Evolutionary conservation across 2,888 invertebrate genomes (phyloP).

Genomic region (Desoria tigrina): DNA sequence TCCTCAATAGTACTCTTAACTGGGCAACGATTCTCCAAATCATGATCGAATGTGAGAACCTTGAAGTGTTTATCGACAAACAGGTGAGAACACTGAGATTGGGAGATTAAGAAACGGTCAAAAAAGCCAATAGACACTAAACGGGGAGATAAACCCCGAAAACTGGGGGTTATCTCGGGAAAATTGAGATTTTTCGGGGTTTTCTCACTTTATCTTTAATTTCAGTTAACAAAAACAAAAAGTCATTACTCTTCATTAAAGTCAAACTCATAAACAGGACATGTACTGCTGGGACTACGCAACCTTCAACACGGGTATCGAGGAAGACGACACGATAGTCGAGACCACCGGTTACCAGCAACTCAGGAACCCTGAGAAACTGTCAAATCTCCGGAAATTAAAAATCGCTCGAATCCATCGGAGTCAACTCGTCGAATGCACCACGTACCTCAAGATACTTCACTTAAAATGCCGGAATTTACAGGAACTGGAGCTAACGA

Average conservation of each 20-base stretch:
- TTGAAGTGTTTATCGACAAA: conserved; percentile 39
- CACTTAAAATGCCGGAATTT: conserved; percentile 27
- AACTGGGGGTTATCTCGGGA: no score
- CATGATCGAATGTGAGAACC: conserved; percentile 44
- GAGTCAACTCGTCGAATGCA: conserved; percentile 48
- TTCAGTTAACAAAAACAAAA: no score
- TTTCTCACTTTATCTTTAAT: no score
- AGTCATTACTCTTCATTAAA: no score
- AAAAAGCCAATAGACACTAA: neutral
- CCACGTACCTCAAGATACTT: conserved; percentile 48
- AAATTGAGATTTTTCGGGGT: no score
- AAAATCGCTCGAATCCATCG: conserved; percentile 42
- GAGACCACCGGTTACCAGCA: conserved; percentile 41
- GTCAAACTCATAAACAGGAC: conserved; percentile 23
- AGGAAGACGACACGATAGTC: conserved; percentile 45
- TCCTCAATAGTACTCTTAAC: conserved; percentile 49
- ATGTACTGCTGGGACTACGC: conserved; percentile 50
- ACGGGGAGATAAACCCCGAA: neutral
- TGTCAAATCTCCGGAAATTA: conserved; percentile 33
- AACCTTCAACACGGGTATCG: conserved; percentile 48
- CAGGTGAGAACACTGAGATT: no score
- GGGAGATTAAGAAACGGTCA: neutral
- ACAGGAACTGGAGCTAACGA: conserved; percentile 44
- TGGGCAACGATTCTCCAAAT: conserved; percentile 48
- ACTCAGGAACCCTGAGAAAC: conserved; percentile 30